Evolutionary conservation across 2,888 invertebrate species (phyloP).

Genomic region (Drosophila algonquin): DNA sequence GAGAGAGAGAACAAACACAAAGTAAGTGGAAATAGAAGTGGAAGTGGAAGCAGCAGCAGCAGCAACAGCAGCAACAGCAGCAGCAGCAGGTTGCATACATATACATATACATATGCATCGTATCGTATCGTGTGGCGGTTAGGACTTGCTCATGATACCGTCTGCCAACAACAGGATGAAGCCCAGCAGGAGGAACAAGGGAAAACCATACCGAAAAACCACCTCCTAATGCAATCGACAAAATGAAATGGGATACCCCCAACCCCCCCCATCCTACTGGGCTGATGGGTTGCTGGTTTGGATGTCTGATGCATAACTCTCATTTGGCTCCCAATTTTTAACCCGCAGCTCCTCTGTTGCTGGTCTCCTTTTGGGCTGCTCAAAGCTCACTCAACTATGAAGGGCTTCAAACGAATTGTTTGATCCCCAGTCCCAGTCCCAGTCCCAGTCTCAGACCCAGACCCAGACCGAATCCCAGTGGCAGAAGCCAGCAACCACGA

Average conservation of each 20-base stretch:
- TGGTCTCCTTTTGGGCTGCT: slow-evolving; percentile 26
- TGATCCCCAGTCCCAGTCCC: neutral
- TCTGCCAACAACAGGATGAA: neutral
- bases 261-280: neutral
- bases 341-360: neutral
- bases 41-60: neutral
- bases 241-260: slow-evolving; percentile 35
- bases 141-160: neutral
- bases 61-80: neutral
- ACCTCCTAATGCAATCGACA: slow-evolving; percentile 41
- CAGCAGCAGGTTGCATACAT: slow-evolving; percentile 3
- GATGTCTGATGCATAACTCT: slow-evolving; percentile 33
- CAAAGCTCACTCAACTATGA: slow-evolving; percentile 41
- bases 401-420: slow-evolving; percentile 43
- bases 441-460: neutral
- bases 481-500: slow-evolving; percentile 4
- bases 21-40: neutral
- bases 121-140: neutral
- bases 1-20: neutral
- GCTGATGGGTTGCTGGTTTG: neutral
- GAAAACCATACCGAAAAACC: neutral
- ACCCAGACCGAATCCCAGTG: no score
- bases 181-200: slow-evolving; percentile 2
- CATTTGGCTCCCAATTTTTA: slow-evolving; percentile 1
- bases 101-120: no score